Percentiles rank a stretch among this genome's conserved stretches.
Conservation (phyloP, 1,140 invertebrate species). For the Acromyrmex echinatior region DNA sequence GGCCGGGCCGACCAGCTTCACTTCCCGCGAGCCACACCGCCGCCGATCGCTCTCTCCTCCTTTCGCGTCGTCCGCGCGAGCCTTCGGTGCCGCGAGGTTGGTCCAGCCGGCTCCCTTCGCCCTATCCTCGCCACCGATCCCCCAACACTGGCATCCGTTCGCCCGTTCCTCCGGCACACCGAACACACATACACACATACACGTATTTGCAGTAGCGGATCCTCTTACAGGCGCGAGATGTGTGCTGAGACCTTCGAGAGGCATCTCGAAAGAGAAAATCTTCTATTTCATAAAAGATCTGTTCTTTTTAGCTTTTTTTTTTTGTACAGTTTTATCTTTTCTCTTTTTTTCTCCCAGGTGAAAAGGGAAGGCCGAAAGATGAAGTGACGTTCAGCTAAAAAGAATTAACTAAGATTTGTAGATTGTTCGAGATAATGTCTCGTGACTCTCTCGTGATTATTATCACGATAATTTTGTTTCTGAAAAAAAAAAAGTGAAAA, state of each 20-base stretch:
- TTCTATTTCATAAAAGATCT: background rate
- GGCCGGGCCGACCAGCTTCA: constrained; percentile 30
- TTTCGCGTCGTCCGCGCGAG: constrained; percentile 66
- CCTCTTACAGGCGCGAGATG: background rate
- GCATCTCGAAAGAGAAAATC: too few relatives aligned
- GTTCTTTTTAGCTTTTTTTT: too few relatives aligned
- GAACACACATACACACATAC: constrained; percentile 14
- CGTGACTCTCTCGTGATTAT: background rate
- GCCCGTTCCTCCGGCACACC: constrained; percentile 12
- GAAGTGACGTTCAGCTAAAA: too few relatives aligned
- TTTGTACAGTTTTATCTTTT: too few relatives aligned
- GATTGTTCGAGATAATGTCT: background rate
- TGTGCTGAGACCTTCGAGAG: background rate
- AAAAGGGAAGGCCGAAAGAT: too few relatives aligned
- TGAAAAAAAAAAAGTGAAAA: background rate
- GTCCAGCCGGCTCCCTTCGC: constrained; percentile 45
- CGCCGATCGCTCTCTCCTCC: constrained; percentile 72
- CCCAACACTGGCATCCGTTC: constrained; percentile 38
- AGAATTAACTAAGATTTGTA: background rate
- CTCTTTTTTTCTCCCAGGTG: too few relatives aligned
- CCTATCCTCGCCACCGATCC: constrained; percentile 52
- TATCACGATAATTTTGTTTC: background rate
- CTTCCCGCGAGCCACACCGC: constrained; percentile 50
- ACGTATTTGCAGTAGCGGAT: constrained; percentile 47
- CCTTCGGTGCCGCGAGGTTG: constrained; percentile 59